Conservation (phyloP, 1,140 invertebrate species). For the Aphelinus atriplicis region DNA sequence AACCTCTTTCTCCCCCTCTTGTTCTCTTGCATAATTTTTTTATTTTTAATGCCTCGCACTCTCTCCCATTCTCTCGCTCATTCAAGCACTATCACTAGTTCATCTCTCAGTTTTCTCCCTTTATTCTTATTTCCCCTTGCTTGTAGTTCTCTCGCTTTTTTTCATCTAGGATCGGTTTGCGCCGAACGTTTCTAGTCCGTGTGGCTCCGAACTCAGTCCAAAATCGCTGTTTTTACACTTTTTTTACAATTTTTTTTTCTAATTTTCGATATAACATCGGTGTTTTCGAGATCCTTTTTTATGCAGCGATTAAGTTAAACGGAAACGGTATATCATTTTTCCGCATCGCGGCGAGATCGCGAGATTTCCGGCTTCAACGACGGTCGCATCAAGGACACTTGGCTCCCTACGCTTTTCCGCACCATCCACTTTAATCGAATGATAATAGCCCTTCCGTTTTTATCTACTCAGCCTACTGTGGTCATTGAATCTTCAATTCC, state of each 20-base stretch:
- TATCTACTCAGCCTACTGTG: constrained; percentile 22
- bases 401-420: constrained; percentile 66
- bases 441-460: constrained; percentile 46
- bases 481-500: constrained; percentile 16
- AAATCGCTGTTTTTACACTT: constrained; percentile 56
- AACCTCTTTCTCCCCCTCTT: constrained; percentile 41
- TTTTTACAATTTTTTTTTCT: constrained; percentile 46
- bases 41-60: constrained; percentile 36
- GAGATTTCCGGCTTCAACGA: constrained; percentile 67
- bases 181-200: constrained; percentile 66
- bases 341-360: constrained; percentile 58
- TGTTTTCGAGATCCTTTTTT: constrained; percentile 43
- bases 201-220: constrained; percentile 66
- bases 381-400: constrained; percentile 68
- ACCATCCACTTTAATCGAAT: constrained; percentile 62
- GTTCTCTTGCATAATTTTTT: constrained; percentile 39
- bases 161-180: constrained; percentile 65
- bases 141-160: constrained; percentile 45
- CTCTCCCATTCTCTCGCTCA: constrained; percentile 49
- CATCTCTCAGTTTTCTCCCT: constrained; percentile 46
- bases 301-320: constrained; percentile 40
- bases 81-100: constrained; percentile 54
- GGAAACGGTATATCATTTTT: constrained; percentile 37
- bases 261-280: constrained; percentile 37
- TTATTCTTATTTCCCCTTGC: constrained; percentile 47